Percentiles rank a stretch among this genome's conserved stretches.
Evolutionary conservation across 2,888 invertebrate genomes (phyloP).

Genomic region (Serrognathus titanus): DNA sequence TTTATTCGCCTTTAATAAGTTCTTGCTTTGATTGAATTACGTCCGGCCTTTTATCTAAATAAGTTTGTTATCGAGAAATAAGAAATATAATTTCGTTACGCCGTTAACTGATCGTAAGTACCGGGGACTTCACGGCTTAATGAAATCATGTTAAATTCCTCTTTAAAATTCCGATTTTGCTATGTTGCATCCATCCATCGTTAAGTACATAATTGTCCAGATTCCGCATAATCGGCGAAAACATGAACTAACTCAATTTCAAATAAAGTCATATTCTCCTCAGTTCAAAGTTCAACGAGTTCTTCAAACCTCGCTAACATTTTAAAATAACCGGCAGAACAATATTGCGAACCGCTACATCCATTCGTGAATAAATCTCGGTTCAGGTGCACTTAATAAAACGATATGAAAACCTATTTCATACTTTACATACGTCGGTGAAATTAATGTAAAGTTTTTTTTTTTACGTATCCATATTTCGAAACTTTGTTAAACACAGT

Average conservation of each 20-base stretch:
- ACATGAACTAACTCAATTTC: slow-evolving; percentile 26
- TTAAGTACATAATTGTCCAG: slow-evolving; percentile 27
- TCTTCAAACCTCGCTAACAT: slow-evolving; percentile 15
- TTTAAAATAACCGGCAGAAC: slow-evolving; percentile 21
- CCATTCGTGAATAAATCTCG: background rate
- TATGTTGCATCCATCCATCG: slow-evolving; percentile 21
- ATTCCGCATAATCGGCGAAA: slow-evolving; percentile 25
- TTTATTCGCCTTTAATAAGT: too few species aligned
- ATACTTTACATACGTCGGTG: background rate
- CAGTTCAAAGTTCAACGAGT: slow-evolving; percentile 22
- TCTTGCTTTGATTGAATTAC: too few species aligned
- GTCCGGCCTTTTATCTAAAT: slow-evolving; percentile 4
- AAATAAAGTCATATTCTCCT: slow-evolving; percentile 26
- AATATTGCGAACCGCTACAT: slow-evolving; percentile 10
- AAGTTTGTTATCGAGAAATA: slow-evolving; percentile 5
- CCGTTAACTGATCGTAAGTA: too few species aligned
- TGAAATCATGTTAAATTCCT: slow-evolving; percentile 23
- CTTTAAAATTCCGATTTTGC: slow-evolving; percentile 23
- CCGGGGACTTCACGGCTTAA: slow-evolving; percentile 8
- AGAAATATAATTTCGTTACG: slow-evolving; percentile 10
- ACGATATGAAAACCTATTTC: background rate
- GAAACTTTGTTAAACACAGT: background rate
- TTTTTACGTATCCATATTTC: background rate
- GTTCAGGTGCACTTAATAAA: background rate
- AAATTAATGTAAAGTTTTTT: background rate